Evolutionary conservation across 2,888 invertebrate genomes (phyloP).

Genomic region (Matsumyia berberina): DNA sequence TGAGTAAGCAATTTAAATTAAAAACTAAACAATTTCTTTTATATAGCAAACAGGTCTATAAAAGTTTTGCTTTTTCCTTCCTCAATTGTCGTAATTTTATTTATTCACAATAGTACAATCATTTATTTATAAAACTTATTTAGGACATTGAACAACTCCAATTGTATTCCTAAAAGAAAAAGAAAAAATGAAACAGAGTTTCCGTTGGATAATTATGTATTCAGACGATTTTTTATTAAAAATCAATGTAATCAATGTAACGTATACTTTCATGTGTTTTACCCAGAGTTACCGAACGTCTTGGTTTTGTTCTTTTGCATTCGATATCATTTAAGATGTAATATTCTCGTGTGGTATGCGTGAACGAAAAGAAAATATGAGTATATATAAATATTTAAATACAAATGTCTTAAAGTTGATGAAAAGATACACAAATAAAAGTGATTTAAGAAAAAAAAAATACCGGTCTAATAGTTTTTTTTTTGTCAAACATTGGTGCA

Average conservation of each 20-base stretch:
- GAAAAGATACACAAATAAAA: conserved; percentile 62
- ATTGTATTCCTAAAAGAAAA: conserved; percentile 20
- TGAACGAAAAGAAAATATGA: conserved; percentile 39
- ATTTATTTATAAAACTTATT: conserved; percentile 39
- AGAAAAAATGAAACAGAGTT: conserved; percentile 31
- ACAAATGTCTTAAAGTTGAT: conserved; percentile 48
- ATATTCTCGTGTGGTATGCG: conserved; percentile 58
- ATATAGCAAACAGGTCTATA: no score
- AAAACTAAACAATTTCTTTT: background rate
- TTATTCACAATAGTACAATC: conserved; percentile 56
- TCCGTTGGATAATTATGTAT: background rate
- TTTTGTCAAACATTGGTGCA: background rate
- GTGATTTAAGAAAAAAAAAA: conserved; percentile 32
- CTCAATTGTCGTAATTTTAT: conserved; percentile 10
- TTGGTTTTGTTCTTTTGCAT: conserved; percentile 25
- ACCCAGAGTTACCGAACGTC: conserved; percentile 14
- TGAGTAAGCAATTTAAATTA: conserved; percentile 25
- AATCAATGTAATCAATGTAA: background rate
- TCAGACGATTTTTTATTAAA: background rate
- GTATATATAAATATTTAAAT: conserved; percentile 27
- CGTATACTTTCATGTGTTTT: conserved; percentile 1
- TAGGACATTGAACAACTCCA: conserved; percentile 6
- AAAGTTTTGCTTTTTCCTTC: background rate
- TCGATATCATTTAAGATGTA: conserved; percentile 44
- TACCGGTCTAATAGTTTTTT: background rate